Evolutionary conservation across 53 echinoderm and acorn worm species (phyloP).

Genomic region (Echinarachnius parma): DNA sequence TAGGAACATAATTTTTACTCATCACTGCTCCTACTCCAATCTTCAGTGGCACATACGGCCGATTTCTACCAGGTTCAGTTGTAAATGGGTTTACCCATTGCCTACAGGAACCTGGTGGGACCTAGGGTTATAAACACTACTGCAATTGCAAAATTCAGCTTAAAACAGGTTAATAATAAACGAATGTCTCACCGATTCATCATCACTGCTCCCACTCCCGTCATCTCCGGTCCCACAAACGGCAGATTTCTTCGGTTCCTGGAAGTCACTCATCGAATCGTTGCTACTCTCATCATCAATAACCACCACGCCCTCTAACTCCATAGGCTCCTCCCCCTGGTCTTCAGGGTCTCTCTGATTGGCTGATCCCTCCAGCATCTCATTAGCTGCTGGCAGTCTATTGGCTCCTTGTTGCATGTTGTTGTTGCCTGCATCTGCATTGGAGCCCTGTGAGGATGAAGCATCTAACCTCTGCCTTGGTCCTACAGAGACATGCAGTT

Average conservation of each 20-base stretch:
- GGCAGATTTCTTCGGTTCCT: slow-evolving; percentile 33
- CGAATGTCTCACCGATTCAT: slow-evolving; percentile 75
- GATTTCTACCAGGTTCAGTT: too few relatives aligned
- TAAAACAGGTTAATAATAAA: too few relatives aligned
- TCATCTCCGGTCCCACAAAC: not conserved
- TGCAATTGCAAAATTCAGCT: slow-evolving; percentile 27
- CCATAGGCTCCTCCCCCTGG: slow-evolving; percentile 36
- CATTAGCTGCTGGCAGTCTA: slow-evolving; percentile 5
- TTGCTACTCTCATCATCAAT: slow-evolving; percentile 31
- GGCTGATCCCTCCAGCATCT: slow-evolving; percentile 6
- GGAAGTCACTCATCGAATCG: slow-evolving; percentile 53
- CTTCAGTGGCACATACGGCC: too few relatives aligned
- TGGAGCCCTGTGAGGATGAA: too few relatives aligned
- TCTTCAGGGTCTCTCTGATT: slow-evolving; percentile 4
- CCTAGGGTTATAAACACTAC: too few relatives aligned
- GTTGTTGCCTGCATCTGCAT: too few relatives aligned
- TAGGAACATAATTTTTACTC: too few relatives aligned
- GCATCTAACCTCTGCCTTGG: too few relatives aligned
- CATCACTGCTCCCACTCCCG: slow-evolving; percentile 49
- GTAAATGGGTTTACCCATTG: too few relatives aligned
- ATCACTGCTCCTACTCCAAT: too few relatives aligned
- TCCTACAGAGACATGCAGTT: too few relatives aligned
- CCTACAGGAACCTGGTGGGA: too few relatives aligned
- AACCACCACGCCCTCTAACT: slow-evolving; percentile 23
- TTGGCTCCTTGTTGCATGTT: slow-evolving; percentile 3